A percentile compares a stretch with the other conserved stretches of the same genome.
Evolutionary conservation across 2,888 invertebrate genomes (phyloP).

Genomic region (Sisyra nigra): DNA sequence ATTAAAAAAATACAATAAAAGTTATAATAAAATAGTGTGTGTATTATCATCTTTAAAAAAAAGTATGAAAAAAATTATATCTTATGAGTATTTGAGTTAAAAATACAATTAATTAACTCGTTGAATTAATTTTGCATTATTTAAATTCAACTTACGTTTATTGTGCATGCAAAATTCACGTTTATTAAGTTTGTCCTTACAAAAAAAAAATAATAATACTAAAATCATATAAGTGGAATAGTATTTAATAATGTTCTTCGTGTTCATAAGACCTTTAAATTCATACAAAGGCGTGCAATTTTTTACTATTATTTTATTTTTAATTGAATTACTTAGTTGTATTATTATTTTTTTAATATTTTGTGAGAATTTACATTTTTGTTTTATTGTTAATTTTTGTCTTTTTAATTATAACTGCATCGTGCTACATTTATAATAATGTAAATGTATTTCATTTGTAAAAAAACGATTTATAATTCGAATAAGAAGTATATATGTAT

Average conservation of each 20-base stretch:
- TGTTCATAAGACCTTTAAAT: too few relatives aligned
- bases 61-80: not conserved
- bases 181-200: too few relatives aligned
- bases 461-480: not conserved
- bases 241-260: too few relatives aligned
- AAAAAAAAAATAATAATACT: too few relatives aligned
- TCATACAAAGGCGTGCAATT: too few relatives aligned
- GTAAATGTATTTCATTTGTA: not conserved
- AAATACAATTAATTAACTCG: too few relatives aligned
- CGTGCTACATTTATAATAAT: not conserved
- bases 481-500: not conserved
- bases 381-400: not conserved
- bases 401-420: not conserved
- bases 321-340: not conserved
- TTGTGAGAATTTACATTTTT: not conserved
- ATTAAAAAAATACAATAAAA: not conserved
- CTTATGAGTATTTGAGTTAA: not conserved
- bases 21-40: not conserved
- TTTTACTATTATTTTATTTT: not conserved
- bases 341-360: not conserved
- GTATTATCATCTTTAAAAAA: constrained; percentile 1
- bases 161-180: too few relatives aligned
- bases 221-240: too few relatives aligned
- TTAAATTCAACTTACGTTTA: too few relatives aligned
- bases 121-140: too few relatives aligned